A percentile compares a stretch with the other conserved stretches of the same genome.
Evolutionary conservation across 1,140 invertebrate genomes (phyloP).

Genomic region (Calycopis cecrops): DNA sequence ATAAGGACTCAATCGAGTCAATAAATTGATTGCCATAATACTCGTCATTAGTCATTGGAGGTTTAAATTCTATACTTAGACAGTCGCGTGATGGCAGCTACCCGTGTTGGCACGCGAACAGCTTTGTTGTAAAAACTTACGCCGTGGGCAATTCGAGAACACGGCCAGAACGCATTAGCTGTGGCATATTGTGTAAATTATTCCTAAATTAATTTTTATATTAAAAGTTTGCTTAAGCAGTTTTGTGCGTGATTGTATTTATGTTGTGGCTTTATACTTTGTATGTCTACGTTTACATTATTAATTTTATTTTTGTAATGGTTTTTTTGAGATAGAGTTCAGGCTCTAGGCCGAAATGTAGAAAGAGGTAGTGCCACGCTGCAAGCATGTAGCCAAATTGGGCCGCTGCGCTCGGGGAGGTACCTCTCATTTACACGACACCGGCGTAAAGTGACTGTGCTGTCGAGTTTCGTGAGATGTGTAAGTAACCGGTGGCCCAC

Average conservation of each 20-base stretch:
- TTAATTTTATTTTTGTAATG: too few species aligned
- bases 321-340: too few species aligned
- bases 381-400: too few species aligned
- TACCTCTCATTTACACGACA: too few species aligned
- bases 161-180: constrained; percentile 31
- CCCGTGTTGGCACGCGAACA: constrained; percentile 60
- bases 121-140: constrained; percentile 32
- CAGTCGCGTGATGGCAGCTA: constrained; percentile 57
- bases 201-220: neutral
- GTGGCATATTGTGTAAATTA: constrained; percentile 30
- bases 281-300: too few species aligned
- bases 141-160: constrained; percentile 35
- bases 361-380: too few species aligned
- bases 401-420: too few species aligned
- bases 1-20: constrained; percentile 59
- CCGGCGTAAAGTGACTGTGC: too few species aligned
- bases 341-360: too few species aligned
- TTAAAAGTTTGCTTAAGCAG: neutral
- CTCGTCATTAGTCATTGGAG: constrained; percentile 60
- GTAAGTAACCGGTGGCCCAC: too few species aligned
- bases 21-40: constrained; percentile 70
- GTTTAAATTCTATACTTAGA: constrained; percentile 39
- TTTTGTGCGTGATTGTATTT: constrained; percentile 9
- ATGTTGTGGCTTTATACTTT: neutral
- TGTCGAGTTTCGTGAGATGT: too few species aligned